Evolutionary conservation across 53 echinoderm and acorn worm genomes (phyloP), one percentile per base, ranked within the genome.

Genomic region (Luidia sarsii): DNA sequence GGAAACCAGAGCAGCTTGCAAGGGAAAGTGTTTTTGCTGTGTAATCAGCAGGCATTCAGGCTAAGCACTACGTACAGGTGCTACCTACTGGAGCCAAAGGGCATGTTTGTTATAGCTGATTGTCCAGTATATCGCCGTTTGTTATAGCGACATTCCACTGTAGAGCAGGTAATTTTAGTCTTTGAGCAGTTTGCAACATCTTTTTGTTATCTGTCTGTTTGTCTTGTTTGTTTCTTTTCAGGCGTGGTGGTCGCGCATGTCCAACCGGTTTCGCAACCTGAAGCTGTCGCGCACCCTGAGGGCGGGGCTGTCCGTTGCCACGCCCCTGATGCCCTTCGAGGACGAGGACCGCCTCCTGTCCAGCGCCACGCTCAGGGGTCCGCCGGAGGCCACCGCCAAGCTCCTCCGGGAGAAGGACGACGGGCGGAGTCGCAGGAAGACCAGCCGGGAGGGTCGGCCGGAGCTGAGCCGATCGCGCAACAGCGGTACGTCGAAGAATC

Each of bases 171-270:
- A n/a, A n/a, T n/a, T n/a, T n/a, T n/a, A n/a, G n/a, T n/a, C n/a
- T n/a, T n/a, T n/a, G n/a, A n/a, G n/a, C n/a, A n/a, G 41, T 41
- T 41, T 41, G 41, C 11, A 11, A 11, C 41, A 41, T 63, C 16
- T 30, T n/a, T n/a, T n/a, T n/a, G n/a, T n/a, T n/a, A n/a, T n/a
- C n/a, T n/a, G n/a, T n/a, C n/a, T n/a, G n/a, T n/a, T n/a, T n/a
- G n/a, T n/a, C n/a, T n/a, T n/a, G n/a, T n/a, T n/a, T n/a, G n/a
- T n/a, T n/a, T n/a, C 16, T 64, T 64, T 66, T 30, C 65, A 95
- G 96, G 87, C 92, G 3, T 95, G 96, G 96, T 95, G 96, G 96
- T 92, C 92, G 28, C 81, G 96, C 38, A 90, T 95, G 90, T 95
- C 96, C 59, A 95, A 95, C 57, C 88, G 96, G 0, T 95, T 95